Evolutionary conservation across 2,113 vertebrate genomes (phyloP).

Genomic region (Oncorhynchus nerka): DNA sequence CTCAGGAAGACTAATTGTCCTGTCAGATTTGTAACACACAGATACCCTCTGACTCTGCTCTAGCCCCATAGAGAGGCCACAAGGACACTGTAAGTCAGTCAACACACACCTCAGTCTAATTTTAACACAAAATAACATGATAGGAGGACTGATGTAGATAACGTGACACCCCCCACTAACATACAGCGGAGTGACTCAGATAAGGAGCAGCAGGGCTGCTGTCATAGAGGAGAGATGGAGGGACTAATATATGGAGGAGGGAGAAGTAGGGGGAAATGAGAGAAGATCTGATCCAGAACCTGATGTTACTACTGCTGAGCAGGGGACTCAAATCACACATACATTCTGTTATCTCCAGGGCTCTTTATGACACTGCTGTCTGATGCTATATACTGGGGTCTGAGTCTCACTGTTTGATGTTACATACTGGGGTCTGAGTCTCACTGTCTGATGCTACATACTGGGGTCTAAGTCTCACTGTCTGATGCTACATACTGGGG

Average conservation of each 20-base stretch:
- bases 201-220: too few relatives aligned
- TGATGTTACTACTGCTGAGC: neutral
- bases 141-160: neutral
- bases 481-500: too few relatives aligned
- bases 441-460: neutral
- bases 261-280: too few relatives aligned
- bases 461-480: neutral
- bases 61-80: neutral
- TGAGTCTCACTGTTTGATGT: neutral
- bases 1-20: neutral
- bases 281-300: neutral
- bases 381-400: neutral
- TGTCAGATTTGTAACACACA: conserved; percentile 3
- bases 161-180: too few relatives aligned
- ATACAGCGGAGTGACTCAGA: too few relatives aligned
- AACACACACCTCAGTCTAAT: neutral
- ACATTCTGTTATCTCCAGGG: neutral
- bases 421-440: too few relatives aligned
- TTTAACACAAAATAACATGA: neutral
- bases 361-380: neutral
- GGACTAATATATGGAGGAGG: too few relatives aligned
- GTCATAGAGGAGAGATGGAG: too few relatives aligned
- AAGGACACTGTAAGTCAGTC: neutral
- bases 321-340: neutral
- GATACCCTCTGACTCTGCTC: neutral